Evolutionary conservation across 2,113 vertebrate genomes (phyloP), one percentile per base, ranked within the genome.

Genomic region (Colinus virginianus): DNA sequence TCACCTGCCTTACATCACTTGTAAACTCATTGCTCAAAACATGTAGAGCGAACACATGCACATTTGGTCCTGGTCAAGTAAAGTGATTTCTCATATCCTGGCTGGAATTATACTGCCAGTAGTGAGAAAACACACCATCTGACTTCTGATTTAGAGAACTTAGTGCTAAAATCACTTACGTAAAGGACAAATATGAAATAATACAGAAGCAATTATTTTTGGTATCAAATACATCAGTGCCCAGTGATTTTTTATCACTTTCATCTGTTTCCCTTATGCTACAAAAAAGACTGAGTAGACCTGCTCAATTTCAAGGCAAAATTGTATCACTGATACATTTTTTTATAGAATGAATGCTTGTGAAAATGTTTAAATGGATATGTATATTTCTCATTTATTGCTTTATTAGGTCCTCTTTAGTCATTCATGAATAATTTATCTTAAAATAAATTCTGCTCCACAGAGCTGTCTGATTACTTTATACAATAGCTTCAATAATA

Each of bases 291-390:
- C 22, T 13, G 22, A 14, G 2, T 13, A 80, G 67, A 81, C 58
- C 84, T 91, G 79, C 53, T 84, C 49, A 83, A 61, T 94, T 88
- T 85, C 64, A 77, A 84, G 19, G 71, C 62, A 83, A 72, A 86
- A 93, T 66, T 68, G 80, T 69, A 59, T 26, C 23, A 75, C 38
- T 51, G 25, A 42, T 55, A 2, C 6, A 55, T 53, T 36, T 45
- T 26, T 70, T 92, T 36, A 49, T 30, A n/a, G 83, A 86, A 76
- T 78, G 45, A 75, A 76, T 84, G 15, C 23, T 45, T 55, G 18
- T 30, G 43, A 84, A 92, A 72, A 78, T 59, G 16, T 77, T 71
- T 49, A 69, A 85, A 69, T 14, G 49, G 30, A 80, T 71, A 83
- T 22, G 45, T 0, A 0, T 68, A 79, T 84, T 58, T 91, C 23